Evolutionary conservation across 2,113 vertebrate genomes (phyloP).

Genomic region (Pongo abelii): DNA sequence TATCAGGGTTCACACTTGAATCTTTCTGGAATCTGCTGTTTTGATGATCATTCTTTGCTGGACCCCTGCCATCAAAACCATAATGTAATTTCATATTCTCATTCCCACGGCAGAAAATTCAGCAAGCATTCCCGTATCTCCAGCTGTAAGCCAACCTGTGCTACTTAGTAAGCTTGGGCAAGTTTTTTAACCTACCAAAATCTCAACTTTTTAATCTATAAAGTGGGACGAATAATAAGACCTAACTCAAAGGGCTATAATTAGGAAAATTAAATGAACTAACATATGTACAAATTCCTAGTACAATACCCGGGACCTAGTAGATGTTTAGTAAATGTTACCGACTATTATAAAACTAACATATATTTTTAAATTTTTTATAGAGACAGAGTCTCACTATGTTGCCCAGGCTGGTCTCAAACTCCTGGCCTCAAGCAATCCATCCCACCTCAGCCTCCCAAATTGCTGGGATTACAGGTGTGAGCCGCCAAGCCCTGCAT

Average conservation of each 20-base stretch:
- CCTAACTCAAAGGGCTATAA: not conserved
- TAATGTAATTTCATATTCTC: not conserved
- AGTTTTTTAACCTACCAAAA: not conserved
- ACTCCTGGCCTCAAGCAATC: too few relatives aligned
- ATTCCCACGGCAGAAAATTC: not conserved
- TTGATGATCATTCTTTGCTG: not conserved
- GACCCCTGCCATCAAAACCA: not conserved
- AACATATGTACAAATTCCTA: not conserved
- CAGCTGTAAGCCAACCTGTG: not conserved
- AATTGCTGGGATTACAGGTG: too few relatives aligned
- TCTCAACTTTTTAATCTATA: not conserved
- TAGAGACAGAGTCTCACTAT: too few relatives aligned
- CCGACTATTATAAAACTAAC: not conserved
- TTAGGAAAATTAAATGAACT: constrained; percentile 37
- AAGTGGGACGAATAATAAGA: not conserved
- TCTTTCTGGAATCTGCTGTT: not conserved
- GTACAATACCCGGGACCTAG: not conserved
- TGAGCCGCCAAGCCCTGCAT: too few relatives aligned
- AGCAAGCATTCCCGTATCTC: not conserved
- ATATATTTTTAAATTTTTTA: too few relatives aligned
- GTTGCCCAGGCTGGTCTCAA: too few relatives aligned
- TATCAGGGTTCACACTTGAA: not conserved
- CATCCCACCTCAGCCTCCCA: too few relatives aligned
- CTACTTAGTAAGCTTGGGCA: not conserved
- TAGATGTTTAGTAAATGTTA: not conserved